phyloP scores from a whole-genome alignment of 2,888 invertebrate genomes.

The Agrochola macilenta region DNA sequence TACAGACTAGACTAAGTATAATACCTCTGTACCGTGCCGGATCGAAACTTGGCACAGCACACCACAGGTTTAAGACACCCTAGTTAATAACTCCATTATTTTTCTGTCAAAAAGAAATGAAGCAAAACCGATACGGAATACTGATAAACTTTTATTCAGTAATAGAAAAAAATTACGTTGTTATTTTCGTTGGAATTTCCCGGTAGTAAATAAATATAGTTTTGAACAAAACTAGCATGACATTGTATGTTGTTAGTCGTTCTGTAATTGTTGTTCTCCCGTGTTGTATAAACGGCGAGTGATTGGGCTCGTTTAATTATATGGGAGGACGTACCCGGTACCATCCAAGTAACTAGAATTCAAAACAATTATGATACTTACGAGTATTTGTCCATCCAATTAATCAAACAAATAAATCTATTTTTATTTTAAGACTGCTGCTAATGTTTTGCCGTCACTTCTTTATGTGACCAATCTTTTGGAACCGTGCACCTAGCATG shows the following conservation, averaged over 20 bases:
- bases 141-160: slow-evolving; percentile 51
- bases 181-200: slow-evolving; percentile 20
- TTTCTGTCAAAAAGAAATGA: slow-evolving; percentile 62
- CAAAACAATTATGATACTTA: neutral
- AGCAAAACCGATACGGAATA: slow-evolving; percentile 40
- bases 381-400: neutral
- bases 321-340: neutral
- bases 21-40: slow-evolving; percentile 40
- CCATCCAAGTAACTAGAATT: neutral
- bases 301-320: slow-evolving; percentile 23
- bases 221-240: slow-evolving; percentile 16
- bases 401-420: no score
- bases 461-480: no score
- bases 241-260: slow-evolving; percentile 3
- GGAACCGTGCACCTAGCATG: no score
- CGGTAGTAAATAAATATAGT: slow-evolving; percentile 23
- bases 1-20: no score
- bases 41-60: slow-evolving; percentile 66
- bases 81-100: slow-evolving; percentile 66
- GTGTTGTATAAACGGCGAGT: slow-evolving; percentile 11
- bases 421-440: no score
- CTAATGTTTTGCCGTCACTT: no score
- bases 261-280: slow-evolving; percentile 14
- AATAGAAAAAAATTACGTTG: slow-evolving; percentile 28
- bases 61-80: slow-evolving; percentile 46